Percentiles rank a stretch among this genome's conserved stretches.
phyloP scores from a whole-genome alignment of 2,113 vertebrate genomes.

The Tylochromis polylepis region DNA sequence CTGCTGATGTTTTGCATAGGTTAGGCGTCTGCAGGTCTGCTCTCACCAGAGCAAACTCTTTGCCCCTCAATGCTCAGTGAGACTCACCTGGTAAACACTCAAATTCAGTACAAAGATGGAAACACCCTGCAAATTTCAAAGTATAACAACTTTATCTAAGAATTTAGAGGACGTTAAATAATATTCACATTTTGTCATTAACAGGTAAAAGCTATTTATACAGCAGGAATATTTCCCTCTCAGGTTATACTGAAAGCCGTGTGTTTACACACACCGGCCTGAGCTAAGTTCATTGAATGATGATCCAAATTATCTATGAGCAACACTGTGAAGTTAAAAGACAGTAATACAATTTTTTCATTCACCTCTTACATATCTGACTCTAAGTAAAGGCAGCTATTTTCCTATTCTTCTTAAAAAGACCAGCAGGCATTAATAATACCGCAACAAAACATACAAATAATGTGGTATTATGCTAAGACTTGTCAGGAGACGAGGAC shows the following conservation, averaged over 20 bases:
- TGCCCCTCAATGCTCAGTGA: neutral
- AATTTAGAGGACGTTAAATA: neutral
- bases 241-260: neutral
- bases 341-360: neutral
- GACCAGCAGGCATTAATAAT: neutral
- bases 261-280: too few relatives aligned
- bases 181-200: neutral
- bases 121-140: neutral
- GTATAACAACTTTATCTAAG: neutral
- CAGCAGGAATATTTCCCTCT: neutral
- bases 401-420: neutral
- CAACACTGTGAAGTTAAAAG: neutral
- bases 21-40: neutral
- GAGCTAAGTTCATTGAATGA: neutral
- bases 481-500: neutral
- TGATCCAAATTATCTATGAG: neutral
- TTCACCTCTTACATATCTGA: neutral
- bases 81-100: neutral
- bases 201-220: neutral
- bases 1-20: conserved; percentile 12
- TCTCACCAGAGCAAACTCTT: neutral
- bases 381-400: neutral
- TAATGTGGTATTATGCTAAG: neutral
- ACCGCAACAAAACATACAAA: neutral
- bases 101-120: neutral